phyloP scores from a whole-genome alignment of 2,888 invertebrate genomes.

The Amphimallon solstitiale region DNA sequence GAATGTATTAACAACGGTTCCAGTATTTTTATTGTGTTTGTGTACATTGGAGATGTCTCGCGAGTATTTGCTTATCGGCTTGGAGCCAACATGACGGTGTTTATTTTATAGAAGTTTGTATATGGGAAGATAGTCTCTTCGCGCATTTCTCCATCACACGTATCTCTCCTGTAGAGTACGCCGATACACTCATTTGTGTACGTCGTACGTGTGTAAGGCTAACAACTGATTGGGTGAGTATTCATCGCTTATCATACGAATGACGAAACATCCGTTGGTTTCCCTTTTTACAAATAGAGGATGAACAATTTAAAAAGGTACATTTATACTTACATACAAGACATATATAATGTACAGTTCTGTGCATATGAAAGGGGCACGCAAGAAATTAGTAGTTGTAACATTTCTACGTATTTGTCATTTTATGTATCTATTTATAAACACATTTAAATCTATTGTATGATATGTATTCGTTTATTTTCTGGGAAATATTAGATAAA shows the following conservation, averaged over 20 bases:
- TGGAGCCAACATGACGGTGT: slow-evolving; percentile 39
- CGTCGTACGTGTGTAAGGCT: not conserved
- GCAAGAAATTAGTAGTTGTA: too few species aligned
- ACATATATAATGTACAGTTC: too few species aligned
- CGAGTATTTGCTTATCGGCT: slow-evolving; percentile 36
- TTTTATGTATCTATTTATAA: too few species aligned
- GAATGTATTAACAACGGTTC: slow-evolving; percentile 16
- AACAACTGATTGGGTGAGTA: slow-evolving; percentile 9
- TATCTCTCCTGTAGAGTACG: not conserved
- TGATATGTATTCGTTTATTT: too few species aligned
- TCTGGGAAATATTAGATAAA: too few species aligned
- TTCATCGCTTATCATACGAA: slow-evolving; percentile 19
- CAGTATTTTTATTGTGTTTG: slow-evolving; percentile 28
- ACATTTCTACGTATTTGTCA: too few species aligned
- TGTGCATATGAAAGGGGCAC: too few species aligned
- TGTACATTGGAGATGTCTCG: slow-evolving; percentile 29
- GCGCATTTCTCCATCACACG: slow-evolving; percentile 4
- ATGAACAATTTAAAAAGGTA: not conserved
- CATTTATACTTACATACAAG: not conserved
- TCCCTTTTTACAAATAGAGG: slow-evolving; percentile 22
- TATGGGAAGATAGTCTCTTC: slow-evolving; percentile 26
- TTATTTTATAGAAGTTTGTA: slow-evolving; percentile 36
- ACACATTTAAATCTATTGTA: too few species aligned
- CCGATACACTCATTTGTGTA: not conserved
- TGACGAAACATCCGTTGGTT: slow-evolving; percentile 21